Evolutionary conservation across 2,797 vertebrate genomes (phyloP), one percentile per base, ranked within the genome.

Genomic region (Pseudocheirus occidentalis): DNA sequence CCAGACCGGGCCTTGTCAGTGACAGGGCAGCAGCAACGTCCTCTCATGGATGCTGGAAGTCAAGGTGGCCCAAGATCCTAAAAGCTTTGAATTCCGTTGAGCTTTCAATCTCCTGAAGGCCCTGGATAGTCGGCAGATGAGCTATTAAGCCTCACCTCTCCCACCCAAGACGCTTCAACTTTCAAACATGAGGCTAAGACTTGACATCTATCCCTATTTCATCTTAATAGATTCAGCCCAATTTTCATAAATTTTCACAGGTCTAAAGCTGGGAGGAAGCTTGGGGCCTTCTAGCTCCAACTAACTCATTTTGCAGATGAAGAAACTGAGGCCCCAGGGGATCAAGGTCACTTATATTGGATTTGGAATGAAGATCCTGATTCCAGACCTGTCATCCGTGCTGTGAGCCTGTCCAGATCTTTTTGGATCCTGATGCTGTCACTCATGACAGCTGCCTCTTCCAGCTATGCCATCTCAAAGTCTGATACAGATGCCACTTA

Each of bases 81-180:
- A 5, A 4, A n/a, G 31, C 13, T 66, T 29, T 21, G 66, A 73
- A 40, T 73, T 40, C 13, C 3, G 3, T 62, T n/a, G 59, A 16
- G 31, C 13, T 66, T 66, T 66, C 13, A 34, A 1, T 66, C 59
- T 28, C 13, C 31, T 14, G 31, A 66, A 66, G 29, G 27, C 58
- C 58, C 10, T 11, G 28, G 28, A 59, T 12, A 40, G 9, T 73
- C 66, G 24, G 21, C n/a, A 40, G 16, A 40, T 9, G n/a, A 46
- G 18, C 18, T 24, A 18, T 34, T 34, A 13, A 21, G 18, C 29
- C 62, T 62, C 58, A 62, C 29, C 58, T 66, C 62, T 66, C 62
- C 14, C 5, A n/a, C 62, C 13, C 3, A 0, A n/a, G 1, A 66
- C 1, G 0, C n/a, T 6, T 40, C 16, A n/a, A 21, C 12, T 66